Conservation (phyloP, 2,113 vertebrate genomes). For the Onychostoma macrolepis region DNA sequence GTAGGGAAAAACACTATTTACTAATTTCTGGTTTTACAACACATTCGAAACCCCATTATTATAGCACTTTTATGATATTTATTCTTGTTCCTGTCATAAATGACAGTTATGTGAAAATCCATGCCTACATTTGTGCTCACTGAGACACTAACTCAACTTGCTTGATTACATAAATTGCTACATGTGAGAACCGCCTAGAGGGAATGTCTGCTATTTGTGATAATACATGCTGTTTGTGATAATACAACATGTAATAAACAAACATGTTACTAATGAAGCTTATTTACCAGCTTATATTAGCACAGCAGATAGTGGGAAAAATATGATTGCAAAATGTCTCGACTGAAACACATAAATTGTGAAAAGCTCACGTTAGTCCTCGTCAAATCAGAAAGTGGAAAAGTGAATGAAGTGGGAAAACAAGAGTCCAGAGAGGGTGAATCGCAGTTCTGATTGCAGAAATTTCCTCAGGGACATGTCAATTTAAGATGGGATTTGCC, state of each 20-base stretch:
- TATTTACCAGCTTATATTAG: neutral
- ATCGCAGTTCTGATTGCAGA: conserved; percentile 29
- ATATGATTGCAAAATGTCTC: neutral
- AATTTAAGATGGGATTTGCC: conserved; percentile 50
- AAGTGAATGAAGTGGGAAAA: conserved; percentile 15
- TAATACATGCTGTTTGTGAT: neutral
- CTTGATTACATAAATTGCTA: conserved; percentile 8
- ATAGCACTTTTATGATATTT: neutral
- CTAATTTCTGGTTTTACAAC: neutral
- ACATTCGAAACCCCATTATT: neutral
- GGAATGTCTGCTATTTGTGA: neutral
- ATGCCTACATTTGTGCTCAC: neutral
- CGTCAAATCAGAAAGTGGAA: neutral
- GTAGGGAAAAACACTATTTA: neutral
- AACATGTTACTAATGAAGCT: neutral
- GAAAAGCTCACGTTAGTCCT: neutral
- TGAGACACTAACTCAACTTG: neutral
- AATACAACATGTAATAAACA: conserved; percentile 7
- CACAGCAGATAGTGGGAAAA: neutral
- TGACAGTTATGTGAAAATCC: neutral
- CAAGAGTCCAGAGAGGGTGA: conserved; percentile 4
- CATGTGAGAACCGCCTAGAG: neutral
- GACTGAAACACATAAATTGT: neutral
- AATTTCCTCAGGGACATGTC: conserved; percentile 39
- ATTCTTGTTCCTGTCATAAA: neutral